Conservation (phyloP, 2,888 invertebrate species). For the Dasypolia templi region DNA sequence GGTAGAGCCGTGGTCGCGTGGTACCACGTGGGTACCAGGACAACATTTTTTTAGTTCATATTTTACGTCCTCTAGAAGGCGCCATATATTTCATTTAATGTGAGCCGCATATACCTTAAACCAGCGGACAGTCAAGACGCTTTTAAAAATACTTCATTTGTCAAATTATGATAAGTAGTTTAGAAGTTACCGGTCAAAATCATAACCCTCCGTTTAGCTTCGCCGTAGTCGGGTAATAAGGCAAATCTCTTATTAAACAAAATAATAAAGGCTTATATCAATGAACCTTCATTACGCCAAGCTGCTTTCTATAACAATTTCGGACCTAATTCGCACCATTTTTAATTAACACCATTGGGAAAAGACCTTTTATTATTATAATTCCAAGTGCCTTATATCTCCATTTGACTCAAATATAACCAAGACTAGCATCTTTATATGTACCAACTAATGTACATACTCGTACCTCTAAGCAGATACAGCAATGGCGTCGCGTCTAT, state of each 20-base stretch:
- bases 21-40: too few relatives aligned
- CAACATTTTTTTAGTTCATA: too few relatives aligned
- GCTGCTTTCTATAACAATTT: neutral
- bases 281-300: conserved; percentile 4
- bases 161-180: too few relatives aligned
- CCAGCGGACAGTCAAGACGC: too few relatives aligned
- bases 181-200: too few relatives aligned
- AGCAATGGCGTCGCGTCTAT: conserved; percentile 46
- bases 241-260: neutral
- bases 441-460: neutral
- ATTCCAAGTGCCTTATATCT: conserved; percentile 13
- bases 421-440: conserved; percentile 12
- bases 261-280: neutral
- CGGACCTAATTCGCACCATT: neutral
- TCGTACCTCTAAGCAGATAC: neutral
- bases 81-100: too few relatives aligned
- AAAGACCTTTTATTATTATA: conserved; percentile 27
- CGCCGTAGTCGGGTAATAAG: too few relatives aligned
- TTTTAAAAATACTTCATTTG: too few relatives aligned
- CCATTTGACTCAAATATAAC: conserved; percentile 18
- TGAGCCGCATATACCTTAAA: too few relatives aligned
- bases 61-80: too few relatives aligned
- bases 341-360: conserved; percentile 16
- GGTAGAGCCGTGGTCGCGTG: too few relatives aligned
- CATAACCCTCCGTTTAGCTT: too few relatives aligned